phyloP scores from a whole-genome alignment of 2,888 invertebrate species.

The Aplocera efformata region DNA sequence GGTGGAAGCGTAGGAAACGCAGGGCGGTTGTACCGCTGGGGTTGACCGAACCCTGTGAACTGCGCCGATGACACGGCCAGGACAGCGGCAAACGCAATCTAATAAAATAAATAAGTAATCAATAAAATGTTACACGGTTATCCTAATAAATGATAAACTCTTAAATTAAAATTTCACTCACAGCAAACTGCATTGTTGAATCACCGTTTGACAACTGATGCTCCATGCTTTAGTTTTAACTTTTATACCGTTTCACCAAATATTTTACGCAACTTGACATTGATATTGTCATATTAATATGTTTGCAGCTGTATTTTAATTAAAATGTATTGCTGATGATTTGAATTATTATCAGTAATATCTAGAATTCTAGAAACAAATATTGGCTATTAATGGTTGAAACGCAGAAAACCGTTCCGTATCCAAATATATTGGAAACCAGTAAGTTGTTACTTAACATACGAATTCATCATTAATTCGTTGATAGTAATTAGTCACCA shows the following conservation, averaged over 20 bases:
- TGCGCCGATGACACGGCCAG: slow-evolving; percentile 57
- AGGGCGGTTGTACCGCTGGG: slow-evolving; percentile 17
- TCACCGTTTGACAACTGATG: slow-evolving; percentile 40
- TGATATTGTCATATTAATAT: slow-evolving; percentile 45
- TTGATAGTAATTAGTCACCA: too few species aligned
- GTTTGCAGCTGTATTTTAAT: slow-evolving; percentile 48
- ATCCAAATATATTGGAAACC: too few species aligned
- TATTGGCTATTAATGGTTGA: too few species aligned
- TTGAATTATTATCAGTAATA: slow-evolving; percentile 23
- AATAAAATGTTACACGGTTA: not conserved
- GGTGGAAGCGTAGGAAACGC: slow-evolving; percentile 17
- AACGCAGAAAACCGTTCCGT: too few species aligned
- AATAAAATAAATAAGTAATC: slow-evolving; percentile 10
- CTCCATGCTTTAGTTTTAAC: slow-evolving; percentile 31
- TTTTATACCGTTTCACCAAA: slow-evolving; percentile 46
- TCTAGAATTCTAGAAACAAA: not conserved
- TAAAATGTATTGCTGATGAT: slow-evolving; percentile 26
- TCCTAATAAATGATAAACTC: slow-evolving; percentile 2
- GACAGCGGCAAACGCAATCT: slow-evolving; percentile 48
- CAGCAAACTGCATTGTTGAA: slow-evolving; percentile 54
- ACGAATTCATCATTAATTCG: too few species aligned
- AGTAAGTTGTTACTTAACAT: too few species aligned
- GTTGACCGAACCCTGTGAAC: slow-evolving; percentile 22
- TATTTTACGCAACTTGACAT: slow-evolving; percentile 53
- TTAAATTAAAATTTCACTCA: slow-evolving; percentile 34